Evolutionary conservation across 2,113 vertebrate genomes (phyloP).

Genomic region (Melanerpes aurifrons): DNA sequence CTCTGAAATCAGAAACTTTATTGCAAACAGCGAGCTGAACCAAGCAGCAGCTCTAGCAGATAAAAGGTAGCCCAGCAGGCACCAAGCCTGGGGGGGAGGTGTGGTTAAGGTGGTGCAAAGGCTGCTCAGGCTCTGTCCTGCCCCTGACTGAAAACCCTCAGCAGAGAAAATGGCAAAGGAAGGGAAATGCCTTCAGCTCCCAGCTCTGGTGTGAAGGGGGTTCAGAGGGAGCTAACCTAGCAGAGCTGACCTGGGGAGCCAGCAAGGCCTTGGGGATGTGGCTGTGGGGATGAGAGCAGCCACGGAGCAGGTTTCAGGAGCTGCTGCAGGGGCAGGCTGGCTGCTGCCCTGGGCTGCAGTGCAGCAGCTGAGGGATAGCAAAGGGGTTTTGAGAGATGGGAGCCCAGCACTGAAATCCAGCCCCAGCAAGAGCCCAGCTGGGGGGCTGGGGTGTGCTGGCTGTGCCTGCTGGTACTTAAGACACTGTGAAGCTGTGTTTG

Average conservation of each 20-base stretch:
- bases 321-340: neutral
- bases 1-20: conserved; percentile 99
- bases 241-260: neutral
- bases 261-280: fast-evolving
- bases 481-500: neutral
- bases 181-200: neutral
- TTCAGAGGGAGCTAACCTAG: neutral
- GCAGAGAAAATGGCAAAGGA: neutral
- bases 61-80: conserved; percentile 83
- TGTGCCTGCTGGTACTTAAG: neutral
- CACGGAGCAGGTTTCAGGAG: neutral
- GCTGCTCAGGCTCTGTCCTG: neutral
- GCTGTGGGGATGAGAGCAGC: neutral
- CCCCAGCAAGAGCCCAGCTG: neutral
- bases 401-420: neutral
- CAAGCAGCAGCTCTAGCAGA: conserved; percentile 89
- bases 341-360: neutral
- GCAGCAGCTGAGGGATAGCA: neutral
- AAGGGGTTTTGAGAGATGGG: neutral
- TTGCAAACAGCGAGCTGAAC: conserved; percentile 96
- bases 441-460: neutral
- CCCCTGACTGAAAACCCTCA: neutral
- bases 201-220: neutral
- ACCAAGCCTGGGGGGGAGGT: neutral
- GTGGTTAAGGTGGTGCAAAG: neutral